Base-by-base conservation (phyloP, 2,113 vertebrate species). In the Gymnorhina tibicen region DNA sequence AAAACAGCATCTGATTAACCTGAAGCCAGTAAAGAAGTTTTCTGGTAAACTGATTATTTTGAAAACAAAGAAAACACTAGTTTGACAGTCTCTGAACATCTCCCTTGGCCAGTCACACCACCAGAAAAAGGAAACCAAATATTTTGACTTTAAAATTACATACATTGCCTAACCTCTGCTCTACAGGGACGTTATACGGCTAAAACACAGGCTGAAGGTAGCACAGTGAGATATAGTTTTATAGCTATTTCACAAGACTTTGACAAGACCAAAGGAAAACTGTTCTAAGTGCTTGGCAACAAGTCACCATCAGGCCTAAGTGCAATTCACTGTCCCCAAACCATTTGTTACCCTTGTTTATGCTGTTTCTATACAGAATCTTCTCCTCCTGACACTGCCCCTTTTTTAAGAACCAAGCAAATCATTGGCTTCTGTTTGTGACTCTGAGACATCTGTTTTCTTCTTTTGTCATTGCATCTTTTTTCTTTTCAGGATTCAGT, bases 401-500 rank as follows among this genome's bases (percentile, higher is more conserved):
- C 32, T 17, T 91, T 92, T 91, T 58, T 72, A 79, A 39, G 27
- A 92, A 90, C 47, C 47, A 75, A 88, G 62, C 13, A 88, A 91
- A 85, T 52, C 37, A 76, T 22, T 91, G 37, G 32, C 60, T 83
- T 80, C 87, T 37, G 58, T 63, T 33, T 56, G 56, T 16, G 67
- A 77, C 93, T 72, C 78, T 5, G 5, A 95, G 89, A 95, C 94
- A 97, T 97, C 91, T 97, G 97, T 77, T 97, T 96, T 92, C 94
- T 91, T 84, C 83, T 69, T 95, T 97, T 96, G 72, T 93, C 6
- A 4, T 56, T 93, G 15, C 53, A 86, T 95, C 42, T 85, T 87
- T 90, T 82, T 87, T 93, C 85, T 91, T 63, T 76, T 95, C 79
- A 89, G 92, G 85, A 93, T 67, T 92, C 64, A 41, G 75, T 91